Percentiles rank a stretch among this genome's conserved stretches.
Evolutionary conservation across 2,797 vertebrate genomes (phyloP).

Genomic region (Sarcophilus harrisii): DNA sequence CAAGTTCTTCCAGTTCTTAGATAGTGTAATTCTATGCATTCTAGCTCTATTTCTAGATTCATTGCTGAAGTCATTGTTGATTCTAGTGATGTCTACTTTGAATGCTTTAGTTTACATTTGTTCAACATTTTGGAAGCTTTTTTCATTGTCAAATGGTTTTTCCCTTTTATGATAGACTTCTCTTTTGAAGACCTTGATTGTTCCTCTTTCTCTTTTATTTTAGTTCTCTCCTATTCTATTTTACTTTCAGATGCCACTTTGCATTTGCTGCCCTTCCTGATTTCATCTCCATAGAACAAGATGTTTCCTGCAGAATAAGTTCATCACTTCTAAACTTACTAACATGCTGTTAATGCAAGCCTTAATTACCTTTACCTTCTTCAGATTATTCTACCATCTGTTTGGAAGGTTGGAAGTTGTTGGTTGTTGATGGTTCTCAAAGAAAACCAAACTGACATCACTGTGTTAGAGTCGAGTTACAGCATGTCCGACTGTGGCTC

Average conservation of each 20-base stretch:
- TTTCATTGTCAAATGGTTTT: background rate
- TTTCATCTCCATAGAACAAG: background rate
- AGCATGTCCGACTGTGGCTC: too few species aligned
- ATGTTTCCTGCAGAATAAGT: background rate
- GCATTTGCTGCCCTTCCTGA: background rate
- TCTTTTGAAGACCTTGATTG: background rate
- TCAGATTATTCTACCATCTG: background rate
- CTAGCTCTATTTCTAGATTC: background rate
- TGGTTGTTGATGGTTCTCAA: too few species aligned
- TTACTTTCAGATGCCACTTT: background rate
- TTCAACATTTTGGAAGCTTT: background rate
- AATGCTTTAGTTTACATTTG: background rate
- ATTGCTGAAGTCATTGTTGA: background rate
- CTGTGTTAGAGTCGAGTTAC: too few species aligned
- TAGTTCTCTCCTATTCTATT: background rate
- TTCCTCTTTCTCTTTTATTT: background rate
- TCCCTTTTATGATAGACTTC: background rate
- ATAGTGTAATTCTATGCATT: background rate
- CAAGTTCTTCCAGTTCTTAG: background rate
- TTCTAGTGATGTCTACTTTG: background rate
- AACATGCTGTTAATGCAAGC: background rate
- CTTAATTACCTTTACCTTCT: background rate
- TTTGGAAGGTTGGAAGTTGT: background rate
- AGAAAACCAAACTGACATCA: too few species aligned
- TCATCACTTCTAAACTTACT: background rate